Conservation (phyloP, 1,140 invertebrate species). For the Drosophila ohnishii region DNA sequence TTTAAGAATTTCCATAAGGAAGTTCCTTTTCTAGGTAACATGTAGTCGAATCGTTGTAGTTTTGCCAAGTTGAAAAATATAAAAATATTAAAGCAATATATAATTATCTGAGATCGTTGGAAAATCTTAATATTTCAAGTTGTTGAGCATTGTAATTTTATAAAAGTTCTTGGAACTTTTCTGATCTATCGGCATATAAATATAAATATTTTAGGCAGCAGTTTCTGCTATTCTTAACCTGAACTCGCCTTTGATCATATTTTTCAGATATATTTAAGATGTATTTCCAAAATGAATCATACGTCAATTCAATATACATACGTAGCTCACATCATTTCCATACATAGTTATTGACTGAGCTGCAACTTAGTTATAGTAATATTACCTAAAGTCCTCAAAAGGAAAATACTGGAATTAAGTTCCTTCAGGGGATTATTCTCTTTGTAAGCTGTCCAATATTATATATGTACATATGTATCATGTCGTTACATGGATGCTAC, state of each 20-base stretch:
- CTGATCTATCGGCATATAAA: no score
- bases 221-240: no score
- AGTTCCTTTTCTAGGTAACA: background rate
- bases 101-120: background rate
- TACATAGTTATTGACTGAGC: background rate
- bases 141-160: background rate
- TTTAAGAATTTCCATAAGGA: background rate
- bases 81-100: background rate
- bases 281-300: no score
- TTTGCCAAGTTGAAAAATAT: background rate
- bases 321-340: no score
- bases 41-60: background rate
- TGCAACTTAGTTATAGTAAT: background rate
- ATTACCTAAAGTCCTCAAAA: background rate
- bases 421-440: background rate
- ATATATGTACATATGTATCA: background rate
- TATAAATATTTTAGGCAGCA: no score
- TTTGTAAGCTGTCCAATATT: background rate
- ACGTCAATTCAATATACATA: no score
- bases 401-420: background rate
- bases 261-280: no score
- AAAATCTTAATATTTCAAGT: no score
- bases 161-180: background rate
- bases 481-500: slow-evolving; percentile 1
- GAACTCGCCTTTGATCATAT: no score